These are phyloP conservation scores for Nasonia vitripennis DNA, from an alignment of 1,140 invertebrate genomes.

Conservation along the genomic window DNA sequence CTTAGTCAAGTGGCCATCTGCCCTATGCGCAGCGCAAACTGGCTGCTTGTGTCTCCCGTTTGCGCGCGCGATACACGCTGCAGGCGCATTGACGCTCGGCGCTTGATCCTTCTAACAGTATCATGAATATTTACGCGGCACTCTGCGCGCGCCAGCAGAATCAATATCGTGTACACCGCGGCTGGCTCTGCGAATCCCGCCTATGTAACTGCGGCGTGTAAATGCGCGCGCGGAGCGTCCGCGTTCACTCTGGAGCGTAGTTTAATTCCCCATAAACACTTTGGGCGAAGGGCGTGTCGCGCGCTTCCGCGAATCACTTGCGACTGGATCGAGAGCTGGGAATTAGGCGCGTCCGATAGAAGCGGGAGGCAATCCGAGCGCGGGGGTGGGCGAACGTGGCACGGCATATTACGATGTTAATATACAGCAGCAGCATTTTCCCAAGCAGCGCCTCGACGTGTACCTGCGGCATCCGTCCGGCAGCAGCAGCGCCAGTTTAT, in stretches of 20 bases:
- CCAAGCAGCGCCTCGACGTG: constrained; percentile 58
- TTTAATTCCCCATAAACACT: constrained; percentile 55
- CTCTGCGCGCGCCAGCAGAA: constrained; percentile 58
- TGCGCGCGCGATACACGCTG: constrained; percentile 39
- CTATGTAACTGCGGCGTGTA: constrained; percentile 32
- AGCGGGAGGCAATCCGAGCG: too few relatives aligned
- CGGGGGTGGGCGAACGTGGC: too few relatives aligned
- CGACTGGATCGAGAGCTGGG: too few relatives aligned
- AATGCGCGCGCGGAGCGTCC: neutral
- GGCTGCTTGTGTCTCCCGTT: constrained; percentile 48
- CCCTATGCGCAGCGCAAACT: constrained; percentile 12
- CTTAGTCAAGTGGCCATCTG: constrained; percentile 7
- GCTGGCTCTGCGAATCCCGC: constrained; percentile 48
- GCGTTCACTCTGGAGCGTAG: neutral
- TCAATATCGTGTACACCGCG: constrained; percentile 64
- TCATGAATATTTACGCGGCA: constrained; percentile 70
- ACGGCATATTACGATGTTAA: constrained; percentile 53
- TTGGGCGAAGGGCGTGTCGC: constrained; percentile 38
- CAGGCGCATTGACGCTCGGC: constrained; percentile 55
- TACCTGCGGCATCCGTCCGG: constrained; percentile 2
- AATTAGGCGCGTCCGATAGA: too few relatives aligned
- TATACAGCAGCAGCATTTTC: constrained; percentile 56
- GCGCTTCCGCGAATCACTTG: constrained; percentile 21
- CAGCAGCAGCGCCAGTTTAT: constrained; percentile 61
- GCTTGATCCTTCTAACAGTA: constrained; percentile 65